These are phyloP conservation scores for Lathamus discolor DNA, from an alignment of 2,113 vertebrate species.

Conservation along the genomic window DNA sequence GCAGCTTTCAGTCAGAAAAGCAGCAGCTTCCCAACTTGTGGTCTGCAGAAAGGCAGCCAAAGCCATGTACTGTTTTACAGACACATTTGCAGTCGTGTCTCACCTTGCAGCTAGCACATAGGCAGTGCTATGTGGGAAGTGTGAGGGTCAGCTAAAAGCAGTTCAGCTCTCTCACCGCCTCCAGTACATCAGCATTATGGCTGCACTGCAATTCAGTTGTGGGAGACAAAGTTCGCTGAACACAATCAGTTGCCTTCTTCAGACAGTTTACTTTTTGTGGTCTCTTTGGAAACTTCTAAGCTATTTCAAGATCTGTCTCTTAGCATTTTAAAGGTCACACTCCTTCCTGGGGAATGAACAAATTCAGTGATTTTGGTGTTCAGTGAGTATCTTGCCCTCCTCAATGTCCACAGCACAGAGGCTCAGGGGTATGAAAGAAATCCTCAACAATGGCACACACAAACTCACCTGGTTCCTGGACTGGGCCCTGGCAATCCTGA, in stretches of 20 bases:
- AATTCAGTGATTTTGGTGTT: neutral
- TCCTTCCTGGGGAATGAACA: neutral
- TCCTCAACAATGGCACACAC: neutral
- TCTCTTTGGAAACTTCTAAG: neutral
- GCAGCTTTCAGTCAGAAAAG: neutral
- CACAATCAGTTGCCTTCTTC: neutral
- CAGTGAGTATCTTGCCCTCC: neutral
- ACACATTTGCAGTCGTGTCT: neutral
- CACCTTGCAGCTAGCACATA: neutral
- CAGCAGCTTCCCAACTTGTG: neutral
- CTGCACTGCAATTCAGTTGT: neutral
- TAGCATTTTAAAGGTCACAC: neutral
- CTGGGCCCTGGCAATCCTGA: constrained; percentile 77
- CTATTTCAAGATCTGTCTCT: neutral
- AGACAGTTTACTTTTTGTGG: neutral
- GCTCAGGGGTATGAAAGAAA: neutral
- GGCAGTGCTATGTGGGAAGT: neutral
- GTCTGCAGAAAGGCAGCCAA: neutral
- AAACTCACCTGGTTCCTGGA: constrained; percentile 81
- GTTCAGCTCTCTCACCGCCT: neutral
- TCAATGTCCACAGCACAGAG: neutral
- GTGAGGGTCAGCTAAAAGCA: constrained; percentile 19
- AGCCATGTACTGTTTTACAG: neutral
- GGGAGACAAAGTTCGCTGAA: neutral
- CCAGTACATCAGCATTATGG: neutral